Base-by-base conservation (phyloP, 2,113 vertebrate genomes). In the Notothenia rossii region DNA sequence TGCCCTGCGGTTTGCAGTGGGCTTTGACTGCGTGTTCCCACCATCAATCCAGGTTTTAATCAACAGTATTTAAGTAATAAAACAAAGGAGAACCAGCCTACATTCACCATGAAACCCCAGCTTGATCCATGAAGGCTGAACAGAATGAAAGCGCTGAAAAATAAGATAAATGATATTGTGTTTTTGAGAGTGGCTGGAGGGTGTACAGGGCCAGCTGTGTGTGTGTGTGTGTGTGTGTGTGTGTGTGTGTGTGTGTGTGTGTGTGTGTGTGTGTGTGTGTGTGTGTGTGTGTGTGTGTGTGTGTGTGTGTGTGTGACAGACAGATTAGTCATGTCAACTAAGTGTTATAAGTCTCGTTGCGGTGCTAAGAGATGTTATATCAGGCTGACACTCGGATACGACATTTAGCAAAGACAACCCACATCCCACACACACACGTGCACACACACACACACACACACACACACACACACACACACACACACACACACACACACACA, bases 311-410 rank as follows among this genome's bases (percentile, higher is more conserved):
- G 14, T 49, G 14, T 11, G n/a, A 20, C 66, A 10, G 63, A 62
- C 89, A 77, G 80, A 87, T 80, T 65, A 73, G 68, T 60, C 72
- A 46, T 89, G 64, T 77, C 85, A 83, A 87, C 82, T 68, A 72
- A 13, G 89, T 91, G 92, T 55, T 62, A 92, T 29, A 90, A 80
- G 48, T 91, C 15, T 43, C 86, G 65, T 2, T 14, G 67, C 83
- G 33, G 75, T 64, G 87, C 88, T 88, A 88, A 90, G 86, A 90
- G 90, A 85, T 91, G 89, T 91, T 90, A 89, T 91, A 89, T 89
- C 90, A 90, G 74, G 72, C 64, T 90, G 71, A 81, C 89, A 83
- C 80, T 64, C 18, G 45, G 60, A 77, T 63, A 75, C 3, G 54
- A 83, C 43, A 88, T 93, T 87, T 84, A 67, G 74, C 81, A 62